Base-by-base conservation (phyloP, 2,113 vertebrate genomes). In the Alosa alosa region DNA sequence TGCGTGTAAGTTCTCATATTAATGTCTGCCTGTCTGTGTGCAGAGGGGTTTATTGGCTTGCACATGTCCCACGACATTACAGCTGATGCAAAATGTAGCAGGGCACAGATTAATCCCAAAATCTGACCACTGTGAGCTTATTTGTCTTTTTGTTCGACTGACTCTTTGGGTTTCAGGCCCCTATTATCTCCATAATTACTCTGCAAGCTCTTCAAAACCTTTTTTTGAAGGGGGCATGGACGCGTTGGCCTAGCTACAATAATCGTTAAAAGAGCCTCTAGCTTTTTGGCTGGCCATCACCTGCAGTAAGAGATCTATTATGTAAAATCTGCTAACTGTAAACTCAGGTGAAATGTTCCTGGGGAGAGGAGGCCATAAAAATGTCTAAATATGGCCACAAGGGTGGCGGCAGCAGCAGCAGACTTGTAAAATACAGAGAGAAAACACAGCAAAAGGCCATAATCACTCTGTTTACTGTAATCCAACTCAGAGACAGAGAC, bases 331-430 rank as follows among this genome's bases (percentile, higher is more conserved):
- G 72, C 72, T 78, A 36, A 78, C 72, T 78, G 72, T 78, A 78
- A 78, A 78, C 39, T 17, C 72, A 78, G 72, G 72, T 78, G 72
- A 41, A 78, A 78, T 39, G 72, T 78, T 78, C 72, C 72, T 78
- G 72, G 13, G 72, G 13, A 39, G 36, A 78, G 72, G 9, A 15
- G 36, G 72, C 11, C 31, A 31, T 78, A 31, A 78, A 78, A 78
- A 78, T 78, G 72, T 78, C 25, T 78, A 78, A 78, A 78, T 78
- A 78, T 78, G 31, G 31, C 31, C 31, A 31, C 31, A 31, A 44
- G 41, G 41, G 41, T 44, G 72, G 72, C 31, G 13, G 13, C 31
- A 78, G 72, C 13, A 41, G 72, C n/a, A 52, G 50, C 50, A 52
- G 55, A 60, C 55, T 60, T 60, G 20, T 41, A 15, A 11, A 39